Evolutionary conservation across 2,113 vertebrate genomes (phyloP).

Genomic region (Empidonax traillii): DNA sequence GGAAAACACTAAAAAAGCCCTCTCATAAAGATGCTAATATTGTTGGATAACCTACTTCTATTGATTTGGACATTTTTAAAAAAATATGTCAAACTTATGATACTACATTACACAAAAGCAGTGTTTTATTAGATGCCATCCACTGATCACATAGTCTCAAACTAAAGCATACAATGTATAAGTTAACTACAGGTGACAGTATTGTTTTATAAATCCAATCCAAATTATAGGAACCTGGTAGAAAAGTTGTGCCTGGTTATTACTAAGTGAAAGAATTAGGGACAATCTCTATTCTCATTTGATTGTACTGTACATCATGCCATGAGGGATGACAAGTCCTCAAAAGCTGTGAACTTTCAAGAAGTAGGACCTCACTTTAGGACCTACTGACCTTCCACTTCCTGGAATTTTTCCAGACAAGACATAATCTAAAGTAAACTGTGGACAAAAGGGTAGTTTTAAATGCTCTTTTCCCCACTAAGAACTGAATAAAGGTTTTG

Average conservation of each 20-base stretch:
- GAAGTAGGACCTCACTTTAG: neutral
- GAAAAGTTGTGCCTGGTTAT: neutral
- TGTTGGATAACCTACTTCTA: neutral
- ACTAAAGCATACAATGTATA: neutral
- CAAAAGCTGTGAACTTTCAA: neutral
- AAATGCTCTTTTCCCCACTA: neutral
- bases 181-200: neutral
- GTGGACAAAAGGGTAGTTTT: neutral
- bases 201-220: neutral
- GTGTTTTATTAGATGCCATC: neutral
- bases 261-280: neutral
- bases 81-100: neutral
- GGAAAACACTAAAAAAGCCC: neutral
- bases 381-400: accelerated
- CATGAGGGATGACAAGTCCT: neutral
- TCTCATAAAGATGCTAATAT: neutral
- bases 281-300: neutral
- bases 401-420: neutral
- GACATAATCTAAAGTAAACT: neutral
- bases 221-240: neutral
- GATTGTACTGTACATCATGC: neutral
- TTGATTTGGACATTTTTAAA: neutral
- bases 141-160: neutral
- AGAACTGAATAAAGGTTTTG: neutral
- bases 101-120: neutral